Evolutionary conservation across 2,113 vertebrate genomes (phyloP).

Genomic region (Mesitornis unicolor): DNA sequence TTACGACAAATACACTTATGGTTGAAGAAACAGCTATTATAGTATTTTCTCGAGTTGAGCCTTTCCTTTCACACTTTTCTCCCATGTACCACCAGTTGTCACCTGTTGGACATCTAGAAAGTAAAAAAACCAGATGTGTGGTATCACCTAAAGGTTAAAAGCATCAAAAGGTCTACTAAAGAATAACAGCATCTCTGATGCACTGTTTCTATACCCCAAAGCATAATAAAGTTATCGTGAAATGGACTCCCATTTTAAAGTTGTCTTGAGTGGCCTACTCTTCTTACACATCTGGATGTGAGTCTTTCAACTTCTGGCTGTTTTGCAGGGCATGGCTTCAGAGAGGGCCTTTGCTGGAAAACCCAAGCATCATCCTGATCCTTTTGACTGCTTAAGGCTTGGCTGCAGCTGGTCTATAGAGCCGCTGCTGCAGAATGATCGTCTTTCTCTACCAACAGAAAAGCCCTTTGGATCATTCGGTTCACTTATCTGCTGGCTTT

Average conservation of each 20-base stretch:
- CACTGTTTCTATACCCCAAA: background rate
- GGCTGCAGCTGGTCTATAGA: background rate
- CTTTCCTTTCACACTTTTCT: constrained; percentile 78
- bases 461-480: background rate
- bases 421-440: background rate
- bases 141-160: background rate
- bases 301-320: background rate
- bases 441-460: background rate
- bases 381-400: background rate
- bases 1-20: constrained; percentile 64
- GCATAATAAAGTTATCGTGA: background rate
- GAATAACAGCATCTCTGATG: background rate
- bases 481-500: background rate
- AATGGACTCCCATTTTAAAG: background rate
- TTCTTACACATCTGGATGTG: background rate
- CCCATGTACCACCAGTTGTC: constrained; percentile 88
- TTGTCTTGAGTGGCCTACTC: background rate
- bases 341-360: background rate
- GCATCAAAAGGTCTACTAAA: background rate
- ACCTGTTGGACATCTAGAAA: constrained; percentile 81
- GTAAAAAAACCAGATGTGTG: background rate
- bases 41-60: constrained; percentile 72
- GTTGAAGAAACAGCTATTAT: constrained; percentile 73
- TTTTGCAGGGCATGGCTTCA: background rate
- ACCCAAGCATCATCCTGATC: background rate